Percentiles rank a stretch among this genome's conserved stretches.
Conservation (phyloP, 2,888 invertebrate genomes). For the Allacma fusca region DNA sequence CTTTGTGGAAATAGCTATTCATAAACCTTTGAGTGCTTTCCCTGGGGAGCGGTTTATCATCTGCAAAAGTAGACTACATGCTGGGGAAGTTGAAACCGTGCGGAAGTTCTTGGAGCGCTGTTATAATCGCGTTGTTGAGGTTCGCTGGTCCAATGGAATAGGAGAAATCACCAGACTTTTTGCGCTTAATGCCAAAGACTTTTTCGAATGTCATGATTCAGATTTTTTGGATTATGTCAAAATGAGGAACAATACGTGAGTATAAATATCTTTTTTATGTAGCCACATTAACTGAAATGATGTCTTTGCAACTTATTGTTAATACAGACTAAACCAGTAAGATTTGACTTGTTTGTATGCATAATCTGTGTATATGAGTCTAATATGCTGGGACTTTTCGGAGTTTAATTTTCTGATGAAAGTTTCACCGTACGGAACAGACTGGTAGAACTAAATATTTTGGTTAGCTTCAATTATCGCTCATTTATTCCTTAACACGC, state of each 20-base stretch:
- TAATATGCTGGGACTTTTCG: too few relatives aligned
- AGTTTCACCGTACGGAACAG: too few relatives aligned
- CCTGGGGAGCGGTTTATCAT: conserved; percentile 19
- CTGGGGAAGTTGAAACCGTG: background rate
- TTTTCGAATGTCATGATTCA: background rate
- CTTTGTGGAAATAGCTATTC: background rate
- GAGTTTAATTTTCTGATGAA: too few relatives aligned
- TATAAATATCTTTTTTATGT: too few relatives aligned
- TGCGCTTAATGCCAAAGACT: background rate
- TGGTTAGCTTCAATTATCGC: too few relatives aligned
- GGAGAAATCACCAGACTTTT: background rate
- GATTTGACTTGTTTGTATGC: too few relatives aligned
- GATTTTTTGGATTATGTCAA: background rate
- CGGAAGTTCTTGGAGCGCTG: background rate
- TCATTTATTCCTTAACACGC: too few relatives aligned
- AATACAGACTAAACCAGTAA: too few relatives aligned
- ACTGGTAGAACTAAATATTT: too few relatives aligned
- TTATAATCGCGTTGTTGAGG: background rate
- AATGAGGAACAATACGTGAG: background rate
- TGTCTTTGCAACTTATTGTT: too few relatives aligned
- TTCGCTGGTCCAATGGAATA: background rate
- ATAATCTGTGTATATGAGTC: too few relatives aligned
- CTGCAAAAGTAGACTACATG: background rate
- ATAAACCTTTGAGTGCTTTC: background rate
- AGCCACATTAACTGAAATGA: too few relatives aligned